These are phyloP conservation scores for Mesochorus sp. DNA, from an alignment of 2,888 invertebrate genomes.

Conservation along the genomic window DNA sequence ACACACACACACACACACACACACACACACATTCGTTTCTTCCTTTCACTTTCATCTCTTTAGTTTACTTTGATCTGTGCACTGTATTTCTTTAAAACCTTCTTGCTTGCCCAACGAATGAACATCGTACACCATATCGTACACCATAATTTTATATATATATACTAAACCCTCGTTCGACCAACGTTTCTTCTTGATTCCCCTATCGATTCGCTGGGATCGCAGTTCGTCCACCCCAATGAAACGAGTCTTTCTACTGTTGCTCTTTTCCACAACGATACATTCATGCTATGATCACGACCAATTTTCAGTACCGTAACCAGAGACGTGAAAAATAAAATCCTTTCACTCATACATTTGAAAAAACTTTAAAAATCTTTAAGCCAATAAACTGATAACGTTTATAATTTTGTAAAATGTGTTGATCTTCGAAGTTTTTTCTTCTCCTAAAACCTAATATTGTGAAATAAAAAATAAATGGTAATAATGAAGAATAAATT, in stretches of 20 bases:
- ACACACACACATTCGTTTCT: too few relatives aligned
- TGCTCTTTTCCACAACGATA: constrained; percentile 22
- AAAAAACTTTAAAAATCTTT: too few relatives aligned
- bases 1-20: too few relatives aligned
- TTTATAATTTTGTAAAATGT: too few relatives aligned
- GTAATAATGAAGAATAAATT: background rate
- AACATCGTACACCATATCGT: background rate
- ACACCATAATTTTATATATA: background rate
- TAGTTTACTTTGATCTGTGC: constrained; percentile 38
- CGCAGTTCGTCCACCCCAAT: constrained; percentile 51
- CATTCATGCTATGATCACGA: background rate
- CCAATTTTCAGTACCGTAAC: background rate
- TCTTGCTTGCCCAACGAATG: constrained; percentile 29
- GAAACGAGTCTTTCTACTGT: constrained; percentile 32
- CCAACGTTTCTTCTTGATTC: constrained; percentile 47
- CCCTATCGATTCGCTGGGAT: constrained; percentile 59
- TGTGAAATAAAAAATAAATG: too few relatives aligned
- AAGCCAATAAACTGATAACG: too few relatives aligned
- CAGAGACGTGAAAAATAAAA: background rate
- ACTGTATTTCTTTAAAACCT: constrained; percentile 45
- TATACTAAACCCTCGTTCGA: constrained; percentile 14
- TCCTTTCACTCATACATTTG: background rate
- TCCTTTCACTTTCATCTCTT: constrained; percentile 26
- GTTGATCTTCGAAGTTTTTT: too few relatives aligned
- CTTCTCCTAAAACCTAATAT: too few relatives aligned